Evolutionary conservation across 2,888 invertebrate species (phyloP), one percentile per base, ranked within the genome.

Genomic region (Bombyx huttoni): DNA sequence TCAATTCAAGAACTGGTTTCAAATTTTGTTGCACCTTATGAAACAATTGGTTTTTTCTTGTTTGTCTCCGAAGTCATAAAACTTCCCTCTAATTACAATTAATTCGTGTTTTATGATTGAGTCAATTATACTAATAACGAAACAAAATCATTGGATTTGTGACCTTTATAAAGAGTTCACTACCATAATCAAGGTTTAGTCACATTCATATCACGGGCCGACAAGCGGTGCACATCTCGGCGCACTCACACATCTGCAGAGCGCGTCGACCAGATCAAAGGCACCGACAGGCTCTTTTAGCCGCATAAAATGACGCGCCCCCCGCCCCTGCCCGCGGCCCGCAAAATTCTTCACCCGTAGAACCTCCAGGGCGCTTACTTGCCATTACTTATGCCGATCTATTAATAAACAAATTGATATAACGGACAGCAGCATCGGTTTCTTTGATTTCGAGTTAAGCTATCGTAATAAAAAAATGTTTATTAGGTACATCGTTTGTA

Each of bases 221-320:
- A 85, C 83, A 81, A 81, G 86, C 85, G 81, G 81, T 75, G 84
- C 78, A 75, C 78, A 76, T 45, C 10, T 33, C 34, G 49, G 68
- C 67, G 64, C 72, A 69, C 75, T 69, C 76, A 75, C 75, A 73
- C 68, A 65, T 59, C 66, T 64, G 66, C 61, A 60, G 64, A 60
- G 65, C 70, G 77, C 72, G 74, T 75, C 65, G 72, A 72, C 66
- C 76, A 74, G 81, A 83, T 88, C 88, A 88, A 88, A 88, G 88
- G 87, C 80, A 84, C 88, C 87, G 87, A 86, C 86, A 87, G 81
- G 78, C 85, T 89, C 85, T 84, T 88, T 87, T 87, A 87, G 86
- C 87, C 80, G 85, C 85, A 84, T 88, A 88, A 89, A 88, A 86
- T 87, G 87, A 88, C 85, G 85, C 81, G 81, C 75, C 77, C 80